phyloP scores from a whole-genome alignment of 2,888 invertebrate genomes.

The Macaria liturata region DNA sequence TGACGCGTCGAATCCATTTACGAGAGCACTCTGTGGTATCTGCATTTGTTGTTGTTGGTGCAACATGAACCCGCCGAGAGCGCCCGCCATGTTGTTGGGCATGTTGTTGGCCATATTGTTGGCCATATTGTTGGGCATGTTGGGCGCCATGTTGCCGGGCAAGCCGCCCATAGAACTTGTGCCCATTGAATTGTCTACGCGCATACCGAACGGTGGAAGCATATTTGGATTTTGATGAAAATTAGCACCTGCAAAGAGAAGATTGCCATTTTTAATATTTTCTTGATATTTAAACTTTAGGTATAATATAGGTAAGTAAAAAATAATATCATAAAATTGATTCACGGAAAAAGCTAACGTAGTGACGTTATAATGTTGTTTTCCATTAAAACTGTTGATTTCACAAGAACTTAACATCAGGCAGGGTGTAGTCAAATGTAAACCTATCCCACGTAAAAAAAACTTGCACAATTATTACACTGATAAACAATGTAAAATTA shows the following conservation, averaged over 20 bases:
- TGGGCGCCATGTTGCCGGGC: slow-evolving; percentile 20
- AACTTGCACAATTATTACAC: too few relatives aligned
- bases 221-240: slow-evolving; percentile 75
- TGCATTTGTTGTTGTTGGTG: slow-evolving; percentile 62
- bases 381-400: too few relatives aligned
- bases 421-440: too few relatives aligned
- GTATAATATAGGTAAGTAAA: too few relatives aligned
- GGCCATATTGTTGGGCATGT: slow-evolving; percentile 33
- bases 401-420: too few relatives aligned
- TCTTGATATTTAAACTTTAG: too few relatives aligned
- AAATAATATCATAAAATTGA: too few relatives aligned
- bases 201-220: slow-evolving; percentile 80
- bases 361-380: too few relatives aligned
- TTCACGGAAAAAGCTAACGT: too few relatives aligned
- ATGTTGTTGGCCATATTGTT: slow-evolving; percentile 32
- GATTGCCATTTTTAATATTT: neutral
- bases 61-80: slow-evolving; percentile 53
- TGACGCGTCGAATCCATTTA: slow-evolving; percentile 68
- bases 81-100: slow-evolving; percentile 31
- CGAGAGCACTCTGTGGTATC: slow-evolving; percentile 54
- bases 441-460: too few relatives aligned
- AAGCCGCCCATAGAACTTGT: slow-evolving; percentile 39
- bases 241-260: slow-evolving; percentile 71
- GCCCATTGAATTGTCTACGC: slow-evolving; percentile 67
- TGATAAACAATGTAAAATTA: too few relatives aligned